Conservation (phyloP, 2,113 vertebrate genomes). For the Indicator maculatus region DNA sequence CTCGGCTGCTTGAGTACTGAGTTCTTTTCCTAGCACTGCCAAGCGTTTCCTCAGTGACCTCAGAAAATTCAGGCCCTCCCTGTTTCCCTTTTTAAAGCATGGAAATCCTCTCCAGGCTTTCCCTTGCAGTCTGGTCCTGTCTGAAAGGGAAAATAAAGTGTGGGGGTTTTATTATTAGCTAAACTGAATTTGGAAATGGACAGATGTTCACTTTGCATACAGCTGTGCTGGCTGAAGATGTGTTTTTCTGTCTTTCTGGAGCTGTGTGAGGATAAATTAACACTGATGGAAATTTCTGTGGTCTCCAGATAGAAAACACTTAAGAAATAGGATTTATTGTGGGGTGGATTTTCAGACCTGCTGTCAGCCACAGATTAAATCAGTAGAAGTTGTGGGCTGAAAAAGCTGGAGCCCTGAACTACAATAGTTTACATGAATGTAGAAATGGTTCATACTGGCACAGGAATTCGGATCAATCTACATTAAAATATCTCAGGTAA, state of each 20-base stretch:
- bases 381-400: conserved; percentile 7
- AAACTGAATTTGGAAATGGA: conserved; percentile 62
- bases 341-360: conserved; percentile 16
- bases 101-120: conserved; percentile 52
- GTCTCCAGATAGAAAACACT: conserved; percentile 41
- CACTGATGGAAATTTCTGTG: conserved; percentile 17
- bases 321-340: not conserved
- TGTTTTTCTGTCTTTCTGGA: conserved; percentile 43
- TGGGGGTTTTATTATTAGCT: conserved; percentile 12
- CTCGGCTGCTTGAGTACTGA: not conserved
- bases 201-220: conserved; percentile 72
- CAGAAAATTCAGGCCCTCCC: conserved; percentile 25
- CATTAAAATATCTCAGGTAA: not conserved
- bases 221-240: conserved; percentile 68
- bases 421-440: not conserved
- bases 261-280: conserved; percentile 29
- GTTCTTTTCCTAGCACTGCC: not conserved
- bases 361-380: conserved; percentile 36
- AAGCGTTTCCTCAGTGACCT: not conserved
- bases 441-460: not conserved
- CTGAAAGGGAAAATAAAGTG: conserved; percentile 35
- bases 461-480: not conserved
- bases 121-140: conserved; percentile 27
- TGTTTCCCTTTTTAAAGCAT: conserved; percentile 37
- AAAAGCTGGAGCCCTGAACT: not conserved